Conservation (phyloP, 2,888 invertebrate species). For the Melinaea marsaeus region DNA sequence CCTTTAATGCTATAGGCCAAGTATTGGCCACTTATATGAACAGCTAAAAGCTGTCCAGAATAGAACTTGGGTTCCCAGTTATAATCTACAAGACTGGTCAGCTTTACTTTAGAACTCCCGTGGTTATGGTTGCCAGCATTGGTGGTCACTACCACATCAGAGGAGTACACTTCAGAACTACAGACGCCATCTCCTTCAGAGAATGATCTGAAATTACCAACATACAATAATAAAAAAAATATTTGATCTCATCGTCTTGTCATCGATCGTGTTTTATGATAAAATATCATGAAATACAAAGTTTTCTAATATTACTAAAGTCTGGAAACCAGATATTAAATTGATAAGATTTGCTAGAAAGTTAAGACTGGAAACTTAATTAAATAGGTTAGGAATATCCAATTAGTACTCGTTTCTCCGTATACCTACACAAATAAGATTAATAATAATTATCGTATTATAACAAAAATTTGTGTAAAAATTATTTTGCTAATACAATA, state of each 20-base stretch:
- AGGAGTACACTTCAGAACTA: constrained; percentile 75
- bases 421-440: not conserved
- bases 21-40: constrained; percentile 90
- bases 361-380: not conserved
- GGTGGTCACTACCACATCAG: constrained; percentile 83
- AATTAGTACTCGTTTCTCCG: not conserved
- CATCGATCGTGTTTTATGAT: no score
- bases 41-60: constrained; percentile 90
- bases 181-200: constrained; percentile 78
- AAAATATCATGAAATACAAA: not conserved
- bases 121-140: constrained; percentile 85
- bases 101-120: constrained; percentile 93
- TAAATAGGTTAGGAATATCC: not conserved
- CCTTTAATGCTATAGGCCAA: constrained; percentile 95
- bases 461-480: not conserved
- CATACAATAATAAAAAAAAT: constrained; percentile 8
- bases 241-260: not conserved
- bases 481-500: not conserved
- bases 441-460: not conserved
- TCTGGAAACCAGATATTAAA: not conserved
- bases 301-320: not conserved
- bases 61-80: constrained; percentile 95
- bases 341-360: not conserved
- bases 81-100: constrained; percentile 93
- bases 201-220: constrained; percentile 70